Base-by-base conservation (phyloP, 2,888 invertebrate species). In the Dromius quadrimaculatus region DNA sequence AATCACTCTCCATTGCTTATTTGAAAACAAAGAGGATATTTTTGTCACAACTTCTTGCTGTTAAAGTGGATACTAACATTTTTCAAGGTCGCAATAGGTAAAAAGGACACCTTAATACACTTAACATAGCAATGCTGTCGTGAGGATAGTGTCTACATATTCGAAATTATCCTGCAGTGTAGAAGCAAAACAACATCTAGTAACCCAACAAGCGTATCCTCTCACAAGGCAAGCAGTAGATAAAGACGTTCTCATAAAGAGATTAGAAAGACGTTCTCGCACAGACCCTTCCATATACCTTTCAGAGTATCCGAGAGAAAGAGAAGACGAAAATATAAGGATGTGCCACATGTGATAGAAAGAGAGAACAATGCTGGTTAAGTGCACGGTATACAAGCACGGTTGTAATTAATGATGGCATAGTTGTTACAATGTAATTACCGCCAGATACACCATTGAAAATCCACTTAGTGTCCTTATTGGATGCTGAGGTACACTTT, bases 401-500 rank as follows among this genome's bases (percentile, higher is more conserved):
- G 71, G 45, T 66, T 54, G 73, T 74, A 75, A 75, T 74, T 75
- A 74, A 75, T 75, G 75, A 71, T 74, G 75, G 75, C 75, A 73
- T 73, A 62, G 74, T 74, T 75, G 75, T 74, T 74, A 72, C 75
- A 74, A 74, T 74, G 74, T 73, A 75, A 75, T 75, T 75, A 75
- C 74, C 72, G 72, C 70, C 73, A 74, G 74, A 75, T 75, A 74
- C 74, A 74, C 75, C 72, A 75, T 74, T 74, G 74, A 74, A 74
- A 74, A 75, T 75, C 74, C 74, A 74, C 74, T 75, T 75, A 73
- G 73, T 70, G 70, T 70, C 70, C 70, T 45, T 62, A 69, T 47
- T 15, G 66, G 36, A 23, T 36, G 59, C 15, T 17, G 59, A 22
- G 41, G 2, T 38, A 22, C 41, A 20, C 41, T 9, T n/a, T n/a